These are phyloP conservation scores for Styela clava DNA, from an alignment of 23 tunicate species.

Conservation along the genomic window DNA sequence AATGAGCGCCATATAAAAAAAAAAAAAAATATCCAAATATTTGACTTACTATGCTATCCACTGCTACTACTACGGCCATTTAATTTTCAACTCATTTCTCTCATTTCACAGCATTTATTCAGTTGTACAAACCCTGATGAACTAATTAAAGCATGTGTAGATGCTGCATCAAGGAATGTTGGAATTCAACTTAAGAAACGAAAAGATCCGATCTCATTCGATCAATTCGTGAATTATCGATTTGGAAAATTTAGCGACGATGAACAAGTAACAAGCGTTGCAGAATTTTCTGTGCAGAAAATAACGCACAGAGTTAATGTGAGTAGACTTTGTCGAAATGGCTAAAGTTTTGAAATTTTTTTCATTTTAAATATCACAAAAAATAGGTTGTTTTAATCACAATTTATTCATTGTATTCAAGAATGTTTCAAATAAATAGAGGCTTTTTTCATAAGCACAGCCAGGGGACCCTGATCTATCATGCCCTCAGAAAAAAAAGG, in stretches of 20 bases:
- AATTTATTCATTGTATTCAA: not conserved
- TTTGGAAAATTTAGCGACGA: conserved; percentile 84
- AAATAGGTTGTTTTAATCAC: not conserved
- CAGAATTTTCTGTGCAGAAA: conserved; percentile 84
- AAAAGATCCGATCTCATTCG: conserved; percentile 69
- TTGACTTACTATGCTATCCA: no score
- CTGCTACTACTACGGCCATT: no score
- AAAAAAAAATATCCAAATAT: no score
- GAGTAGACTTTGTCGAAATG: conserved; percentile 17
- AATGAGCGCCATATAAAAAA: no score
- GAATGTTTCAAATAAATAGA: no score
- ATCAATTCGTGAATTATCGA: conserved; percentile 66
- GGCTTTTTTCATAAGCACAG: no score
- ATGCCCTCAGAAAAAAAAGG: no score
- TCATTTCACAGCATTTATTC: conserved; percentile 85
- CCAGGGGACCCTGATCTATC: no score
- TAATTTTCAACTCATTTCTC: no score
- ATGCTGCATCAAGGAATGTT: conserved; percentile 61
- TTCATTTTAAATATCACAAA: not conserved
- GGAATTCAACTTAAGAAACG: conserved; percentile 59
- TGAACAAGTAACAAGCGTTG: conserved; percentile 84
- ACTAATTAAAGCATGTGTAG: conserved; percentile 68
- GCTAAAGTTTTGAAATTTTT: not conserved
- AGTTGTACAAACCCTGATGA: conserved; percentile 55
- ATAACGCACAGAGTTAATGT: conserved; percentile 47